Evolutionary conservation across 2,888 invertebrate species (phyloP).

Genomic region (Catocala fraxini): DNA sequence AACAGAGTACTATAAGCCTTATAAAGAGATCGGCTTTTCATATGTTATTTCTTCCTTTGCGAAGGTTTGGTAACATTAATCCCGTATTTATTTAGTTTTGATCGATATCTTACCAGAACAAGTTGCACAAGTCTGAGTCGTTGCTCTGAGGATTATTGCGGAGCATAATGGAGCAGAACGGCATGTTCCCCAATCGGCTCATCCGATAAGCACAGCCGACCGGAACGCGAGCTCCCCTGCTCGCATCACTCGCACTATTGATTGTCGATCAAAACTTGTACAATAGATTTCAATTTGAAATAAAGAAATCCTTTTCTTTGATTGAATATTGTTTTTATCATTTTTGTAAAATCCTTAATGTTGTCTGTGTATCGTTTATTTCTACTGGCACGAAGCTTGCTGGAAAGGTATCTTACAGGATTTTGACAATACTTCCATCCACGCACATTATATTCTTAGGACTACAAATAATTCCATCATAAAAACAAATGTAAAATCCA

Average conservation of each 20-base stretch:
- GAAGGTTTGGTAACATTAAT: neutral
- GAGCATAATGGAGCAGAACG: conserved; percentile 83
- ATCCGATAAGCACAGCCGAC: conserved; percentile 82
- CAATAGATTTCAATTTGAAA: conserved; percentile 59
- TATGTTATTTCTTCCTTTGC: neutral
- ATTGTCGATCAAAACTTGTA: conserved; percentile 69
- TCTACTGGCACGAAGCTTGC: too few relatives aligned
- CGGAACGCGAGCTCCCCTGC: conserved; percentile 78
- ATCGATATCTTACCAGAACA: conserved; percentile 8
- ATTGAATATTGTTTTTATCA: too few relatives aligned
- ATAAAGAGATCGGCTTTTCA: too few relatives aligned
- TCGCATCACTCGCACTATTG: conserved; percentile 79
- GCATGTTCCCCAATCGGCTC: conserved; percentile 75
- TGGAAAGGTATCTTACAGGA: too few relatives aligned
- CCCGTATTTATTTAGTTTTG: conserved; percentile 9
- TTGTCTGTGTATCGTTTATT: too few relatives aligned
- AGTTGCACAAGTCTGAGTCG: conserved; percentile 36
- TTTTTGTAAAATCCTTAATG: too few relatives aligned
- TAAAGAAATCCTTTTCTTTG: neutral
- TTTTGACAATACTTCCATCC: too few relatives aligned
- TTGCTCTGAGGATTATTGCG: conserved; percentile 69
- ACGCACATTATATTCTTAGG: too few relatives aligned
- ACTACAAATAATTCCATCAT: too few relatives aligned
- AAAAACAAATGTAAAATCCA: too few relatives aligned
- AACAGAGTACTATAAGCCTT: too few relatives aligned